Base-by-base conservation (phyloP, 2,888 invertebrate genomes). In the Allygus modestus region DNA sequence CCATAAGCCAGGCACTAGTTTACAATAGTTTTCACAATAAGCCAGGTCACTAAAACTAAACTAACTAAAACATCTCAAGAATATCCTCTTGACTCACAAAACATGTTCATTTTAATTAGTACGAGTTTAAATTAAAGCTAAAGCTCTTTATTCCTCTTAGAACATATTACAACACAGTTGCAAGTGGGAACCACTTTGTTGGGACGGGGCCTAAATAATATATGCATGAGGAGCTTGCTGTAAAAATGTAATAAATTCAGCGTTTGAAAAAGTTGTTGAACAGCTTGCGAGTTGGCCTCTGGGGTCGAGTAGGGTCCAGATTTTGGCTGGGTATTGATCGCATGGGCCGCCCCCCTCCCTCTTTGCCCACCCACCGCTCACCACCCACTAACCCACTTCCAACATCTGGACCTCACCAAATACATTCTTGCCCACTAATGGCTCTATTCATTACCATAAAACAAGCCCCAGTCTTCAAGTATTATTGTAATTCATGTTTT, bases 391-490 rank as follows among this genome's bases (percentile, higher is more conserved):
- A 65, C 65, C 65, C 12, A 65, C 65, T 15, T 65, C 31, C 65
- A 65, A 0, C 65, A 31, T 58, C 58, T 65, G 65, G 65, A 65
- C 65, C 58, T 4, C 58, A 2, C n/a, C 20, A 37, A 37, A 37
- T 58, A 58, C 23, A 58, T 23, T 58, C 58, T 58, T 58, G 20
- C 58, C 58, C 65, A 15, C 65, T 65, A 65, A 65, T 65, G 28
- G 65, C 65, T 65, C 65, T 15, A 65, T 65, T 65, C 15, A 65
- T 65, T 65, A 31, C 28, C 65, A 65, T 65, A 28, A 15, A 65
- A 65, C 31, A 65, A 65, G 58, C 65, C 12, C 28, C 12, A 65
- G 58, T 9, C 23, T 15, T 58, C 23, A 12, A 58, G n/a, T n/a
- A n/a, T n/a, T n/a, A n/a, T n/a, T n/a, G n/a, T n/a, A n/a, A n/a